These are phyloP conservation scores for Gymnodraco acuticeps DNA, from an alignment of 2,797 vertebrate species.

Conservation along the genomic window DNA sequence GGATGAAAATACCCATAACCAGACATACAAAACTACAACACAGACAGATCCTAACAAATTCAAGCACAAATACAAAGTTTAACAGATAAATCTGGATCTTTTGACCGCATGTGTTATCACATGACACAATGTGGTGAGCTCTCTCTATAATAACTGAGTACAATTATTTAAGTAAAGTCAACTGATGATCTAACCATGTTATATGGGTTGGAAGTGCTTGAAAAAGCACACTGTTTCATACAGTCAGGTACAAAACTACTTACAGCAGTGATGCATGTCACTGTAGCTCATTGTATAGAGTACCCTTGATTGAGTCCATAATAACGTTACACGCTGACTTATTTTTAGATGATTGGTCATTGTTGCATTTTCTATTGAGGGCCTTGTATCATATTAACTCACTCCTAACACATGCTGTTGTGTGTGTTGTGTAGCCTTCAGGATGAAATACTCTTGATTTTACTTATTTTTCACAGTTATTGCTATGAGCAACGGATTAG, in stretches of 20 bases:
- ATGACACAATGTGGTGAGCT: not conserved
- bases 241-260: too few relatives aligned
- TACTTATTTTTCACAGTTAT: not conserved
- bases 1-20: too few relatives aligned
- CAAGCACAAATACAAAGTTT: not conserved
- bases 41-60: too few relatives aligned
- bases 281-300: not conserved
- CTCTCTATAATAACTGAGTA: not conserved
- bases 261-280: too few relatives aligned
- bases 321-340: not conserved
- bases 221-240: not conserved
- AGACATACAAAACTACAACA: too few relatives aligned
- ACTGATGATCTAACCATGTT: not conserved
- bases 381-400: not conserved
- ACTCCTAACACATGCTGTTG: not conserved
- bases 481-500: not conserved
- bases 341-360: not conserved
- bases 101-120: not conserved
- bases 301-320: not conserved
- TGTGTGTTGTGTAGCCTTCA: not conserved
- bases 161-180: not conserved
- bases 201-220: not conserved
- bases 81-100: not conserved
- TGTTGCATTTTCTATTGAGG: not conserved
- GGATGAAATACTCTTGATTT: not conserved